Evolutionary conservation across 2,888 invertebrate species (phyloP).

Genomic region (Salticus scenicus): DNA sequence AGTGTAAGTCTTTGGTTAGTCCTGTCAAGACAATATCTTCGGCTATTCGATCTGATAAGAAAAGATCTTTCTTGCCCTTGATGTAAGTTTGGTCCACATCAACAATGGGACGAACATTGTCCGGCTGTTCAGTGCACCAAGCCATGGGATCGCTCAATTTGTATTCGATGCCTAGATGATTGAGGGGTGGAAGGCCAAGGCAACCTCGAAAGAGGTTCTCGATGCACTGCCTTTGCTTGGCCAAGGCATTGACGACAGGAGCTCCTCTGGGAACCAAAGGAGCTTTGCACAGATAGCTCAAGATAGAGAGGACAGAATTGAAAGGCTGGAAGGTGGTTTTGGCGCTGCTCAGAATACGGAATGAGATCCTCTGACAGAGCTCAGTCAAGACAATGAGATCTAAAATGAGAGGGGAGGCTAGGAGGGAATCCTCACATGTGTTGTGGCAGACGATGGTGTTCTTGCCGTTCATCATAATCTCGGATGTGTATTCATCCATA

Average conservation of each 20-base stretch:
- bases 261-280: constrained; percentile 86
- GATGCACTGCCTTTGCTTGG: constrained; percentile 88
- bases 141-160: constrained; percentile 73
- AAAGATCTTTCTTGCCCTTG: constrained; percentile 35
- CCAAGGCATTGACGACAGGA: constrained; percentile 92
- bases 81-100: not conserved
- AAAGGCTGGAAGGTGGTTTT: constrained; percentile 79
- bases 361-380: constrained; percentile 85
- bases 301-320: constrained; percentile 86
- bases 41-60: constrained; percentile 21
- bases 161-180: constrained; percentile 77
- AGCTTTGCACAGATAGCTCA: constrained; percentile 93
- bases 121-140: constrained; percentile 70
- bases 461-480: constrained; percentile 94
- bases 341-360: constrained; percentile 73
- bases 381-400: constrained; percentile 92
- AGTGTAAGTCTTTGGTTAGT: too few relatives aligned
- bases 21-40: constrained; percentile 39
- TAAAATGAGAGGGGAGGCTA: constrained; percentile 93
- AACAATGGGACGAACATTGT: too few relatives aligned
- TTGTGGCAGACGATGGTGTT: constrained; percentile 96
- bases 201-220: constrained; percentile 86
- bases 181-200: constrained; percentile 76
- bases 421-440: constrained; percentile 96
- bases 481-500: constrained; percentile 97